Evolutionary conservation across 2,888 invertebrate genomes (phyloP), one percentile per base, ranked within the genome.

Genomic region (Rhogogaster chlorosoma): DNA sequence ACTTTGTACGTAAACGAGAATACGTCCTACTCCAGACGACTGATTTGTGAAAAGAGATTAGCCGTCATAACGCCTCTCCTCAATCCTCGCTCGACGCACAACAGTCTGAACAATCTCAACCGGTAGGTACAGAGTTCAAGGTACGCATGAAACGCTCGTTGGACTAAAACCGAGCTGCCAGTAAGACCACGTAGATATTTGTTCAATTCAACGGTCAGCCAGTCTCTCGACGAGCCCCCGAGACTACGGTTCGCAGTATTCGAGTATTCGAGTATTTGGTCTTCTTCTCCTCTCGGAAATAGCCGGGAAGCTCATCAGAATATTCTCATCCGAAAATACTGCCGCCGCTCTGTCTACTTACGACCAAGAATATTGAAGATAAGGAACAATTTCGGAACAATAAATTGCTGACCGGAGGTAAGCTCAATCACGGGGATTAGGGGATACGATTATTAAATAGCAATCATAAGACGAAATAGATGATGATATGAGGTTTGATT

Each of bases 81-180:
- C 61, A 10, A 26, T 61, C 61, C 61, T 61, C 61, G 22, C 26
- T 61, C 26, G 1, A 61, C 53, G 26, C 26, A 61, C 61, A 61
- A 61, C 61, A 12, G 26, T 22, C 67, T 26, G 67, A 32, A 67
- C 67, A 32, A 67, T 67, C 67, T 67, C 1, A 67, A 73, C 73
- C 73, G 67, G 67, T 67, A 67, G 73, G 77, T 77, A 77, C 45
- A 77, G 22, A 77, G 77, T 77, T 77, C 77, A 77, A 77, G 53
- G 77, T 77, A 49, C 53, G 53, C 53, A 18, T 61, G 61, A 29
- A 49, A 18, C 77, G 77, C 53, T 53, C 77, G 53, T 45, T 49
- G 49, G 53, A 45, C 26, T 38, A n/a, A 42, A 42, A 42, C 22
- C 67, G 7, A 29, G 22, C 22, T 7, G 57, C 22, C 57, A 57